Percentiles rank a stretch among this genome's conserved stretches.
Conservation (phyloP, 2,113 vertebrate genomes). For the Thomomys bottae region DNA sequence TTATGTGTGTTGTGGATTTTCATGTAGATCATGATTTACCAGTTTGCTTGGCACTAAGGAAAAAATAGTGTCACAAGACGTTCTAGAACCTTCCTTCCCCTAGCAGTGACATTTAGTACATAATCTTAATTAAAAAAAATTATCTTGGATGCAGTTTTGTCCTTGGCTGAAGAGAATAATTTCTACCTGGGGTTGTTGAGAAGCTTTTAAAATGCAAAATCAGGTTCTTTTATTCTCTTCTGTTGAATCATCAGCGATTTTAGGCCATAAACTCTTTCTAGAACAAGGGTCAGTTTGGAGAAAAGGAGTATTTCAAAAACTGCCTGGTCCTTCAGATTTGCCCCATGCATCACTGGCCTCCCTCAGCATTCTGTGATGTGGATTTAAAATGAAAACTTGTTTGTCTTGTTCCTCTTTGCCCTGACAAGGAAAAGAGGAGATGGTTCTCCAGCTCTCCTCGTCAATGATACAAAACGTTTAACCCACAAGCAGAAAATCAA, state of each 20-base stretch:
- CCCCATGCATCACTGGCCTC: neutral
- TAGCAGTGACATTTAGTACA: neutral
- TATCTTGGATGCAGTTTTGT: conserved; percentile 17
- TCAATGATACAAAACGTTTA: neutral
- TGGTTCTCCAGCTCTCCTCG: neutral
- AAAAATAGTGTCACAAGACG: neutral
- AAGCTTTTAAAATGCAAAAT: conserved; percentile 32
- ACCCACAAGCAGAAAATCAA: conserved; percentile 2
- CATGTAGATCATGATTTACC: conserved; percentile 29
- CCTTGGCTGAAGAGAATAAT: neutral
- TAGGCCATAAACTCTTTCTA: conserved; percentile 19
- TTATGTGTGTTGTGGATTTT: neutral
- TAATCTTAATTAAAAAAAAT: conserved; percentile 3
- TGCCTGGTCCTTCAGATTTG: conserved; percentile 27
- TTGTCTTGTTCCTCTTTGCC: conserved; percentile 48
- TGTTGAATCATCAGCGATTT: neutral
- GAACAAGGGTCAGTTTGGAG: neutral
- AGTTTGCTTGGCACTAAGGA: neutral
- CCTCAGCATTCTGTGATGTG: neutral
- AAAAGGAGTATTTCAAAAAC: neutral
- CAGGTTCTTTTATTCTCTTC: conserved; percentile 33
- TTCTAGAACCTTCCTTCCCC: neutral
- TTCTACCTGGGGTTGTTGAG: neutral
- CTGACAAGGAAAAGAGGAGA: neutral
- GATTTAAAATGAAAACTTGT: conserved; percentile 65